phyloP scores from a whole-genome alignment of 2,113 vertebrate species.

The Xenopus tropicalis region DNA sequence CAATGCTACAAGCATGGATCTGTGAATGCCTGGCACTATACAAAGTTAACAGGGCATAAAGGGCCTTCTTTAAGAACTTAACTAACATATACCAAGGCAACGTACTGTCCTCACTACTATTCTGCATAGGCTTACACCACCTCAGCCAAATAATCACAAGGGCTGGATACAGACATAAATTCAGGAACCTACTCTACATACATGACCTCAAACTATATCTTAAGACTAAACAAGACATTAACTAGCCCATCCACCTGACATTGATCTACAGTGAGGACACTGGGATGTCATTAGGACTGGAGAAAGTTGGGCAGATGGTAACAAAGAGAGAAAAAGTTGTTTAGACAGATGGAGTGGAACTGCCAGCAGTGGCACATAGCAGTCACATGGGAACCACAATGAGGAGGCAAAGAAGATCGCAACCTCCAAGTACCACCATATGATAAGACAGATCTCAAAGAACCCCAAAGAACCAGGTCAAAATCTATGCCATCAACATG shows the following conservation, averaged over 20 bases:
- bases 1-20: neutral
- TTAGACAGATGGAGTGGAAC: neutral
- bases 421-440: neutral
- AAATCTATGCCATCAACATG: neutral
- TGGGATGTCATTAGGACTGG: conserved; percentile 5
- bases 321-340: neutral
- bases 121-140: neutral
- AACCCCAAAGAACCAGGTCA: neutral
- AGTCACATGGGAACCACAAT: neutral
- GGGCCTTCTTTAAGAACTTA: neutral
- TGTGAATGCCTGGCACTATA: neutral
- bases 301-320: conserved; percentile 4
- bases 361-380: neutral
- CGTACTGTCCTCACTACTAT: neutral
- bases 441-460: neutral
- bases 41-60: neutral
- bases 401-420: neutral
- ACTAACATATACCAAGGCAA: neutral
- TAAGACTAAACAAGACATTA: neutral
- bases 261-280: conserved; percentile 1
- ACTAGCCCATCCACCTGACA: conserved; percentile 4
- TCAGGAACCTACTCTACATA: neutral
- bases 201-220: no score
- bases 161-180: neutral
- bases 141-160: neutral